phyloP scores from a whole-genome alignment of 2,113 vertebrate species.

The Bucco capensis region DNA sequence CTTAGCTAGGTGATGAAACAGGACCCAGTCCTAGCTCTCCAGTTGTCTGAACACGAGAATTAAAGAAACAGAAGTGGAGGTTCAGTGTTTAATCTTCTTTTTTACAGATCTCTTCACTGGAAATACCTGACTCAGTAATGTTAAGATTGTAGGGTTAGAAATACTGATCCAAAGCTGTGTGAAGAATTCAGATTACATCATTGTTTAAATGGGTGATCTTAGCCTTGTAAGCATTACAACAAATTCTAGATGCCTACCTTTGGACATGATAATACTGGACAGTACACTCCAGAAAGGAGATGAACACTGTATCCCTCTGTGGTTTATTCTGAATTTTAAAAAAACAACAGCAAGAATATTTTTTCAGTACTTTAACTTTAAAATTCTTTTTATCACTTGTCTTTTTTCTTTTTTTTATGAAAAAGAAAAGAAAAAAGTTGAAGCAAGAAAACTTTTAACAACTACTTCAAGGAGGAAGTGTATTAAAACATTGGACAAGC shows the following conservation, averaged over 20 bases:
- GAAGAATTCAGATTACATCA: background rate
- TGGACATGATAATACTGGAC: background rate
- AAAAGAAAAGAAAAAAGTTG: accelerated
- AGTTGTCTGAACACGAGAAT: background rate
- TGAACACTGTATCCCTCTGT: background rate
- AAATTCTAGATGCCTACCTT: background rate
- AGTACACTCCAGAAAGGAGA: background rate
- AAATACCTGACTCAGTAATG: background rate
- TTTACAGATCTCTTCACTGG: background rate
- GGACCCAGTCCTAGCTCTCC: background rate
- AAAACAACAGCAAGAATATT: background rate
- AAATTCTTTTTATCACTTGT: background rate
- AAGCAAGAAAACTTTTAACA: background rate
- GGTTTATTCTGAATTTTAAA: background rate
- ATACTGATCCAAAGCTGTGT: background rate
- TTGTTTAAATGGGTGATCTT: background rate
- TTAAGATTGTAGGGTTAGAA: background rate
- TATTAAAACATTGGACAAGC: background rate
- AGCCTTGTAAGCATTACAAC: background rate
- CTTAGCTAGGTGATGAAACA: background rate
- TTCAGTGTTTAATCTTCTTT: background rate
- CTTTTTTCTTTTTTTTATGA: background rate
- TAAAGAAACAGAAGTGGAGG: background rate
- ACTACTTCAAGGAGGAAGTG: background rate
- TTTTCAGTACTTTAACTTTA: background rate